These are phyloP conservation scores for Galeopterus variegatus DNA, from an alignment of 2,113 vertebrate genomes.

Conservation along the genomic window DNA sequence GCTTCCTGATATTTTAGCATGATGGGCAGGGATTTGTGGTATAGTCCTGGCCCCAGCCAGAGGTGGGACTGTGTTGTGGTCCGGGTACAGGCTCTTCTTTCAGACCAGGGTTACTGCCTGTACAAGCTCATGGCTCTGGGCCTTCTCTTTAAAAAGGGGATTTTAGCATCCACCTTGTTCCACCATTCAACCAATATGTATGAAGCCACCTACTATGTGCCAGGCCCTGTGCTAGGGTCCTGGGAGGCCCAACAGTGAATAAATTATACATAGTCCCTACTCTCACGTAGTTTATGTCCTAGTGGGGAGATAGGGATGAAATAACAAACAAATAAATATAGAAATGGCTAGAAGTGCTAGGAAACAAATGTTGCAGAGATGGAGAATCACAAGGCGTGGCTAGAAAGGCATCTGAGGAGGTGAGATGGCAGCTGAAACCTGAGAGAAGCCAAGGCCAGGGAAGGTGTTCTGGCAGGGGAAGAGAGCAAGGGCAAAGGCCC, in stretches of 20 bases:
- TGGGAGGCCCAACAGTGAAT: background rate
- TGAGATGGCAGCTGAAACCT: background rate
- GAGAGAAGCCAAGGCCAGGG: background rate
- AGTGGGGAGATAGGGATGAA: background rate
- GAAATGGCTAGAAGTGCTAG: background rate
- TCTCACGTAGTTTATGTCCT: background rate
- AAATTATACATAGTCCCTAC: background rate
- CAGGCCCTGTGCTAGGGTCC: background rate
- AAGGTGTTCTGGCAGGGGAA: background rate
- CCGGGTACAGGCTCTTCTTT: background rate
- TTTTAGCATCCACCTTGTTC: background rate
- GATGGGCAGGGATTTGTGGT: background rate
- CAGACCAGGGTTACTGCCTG: background rate
- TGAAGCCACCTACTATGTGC: background rate
- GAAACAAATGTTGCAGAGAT: fast-evolving
- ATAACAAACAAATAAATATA: background rate
- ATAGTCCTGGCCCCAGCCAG: background rate
- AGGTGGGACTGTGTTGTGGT: background rate
- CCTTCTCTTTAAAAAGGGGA: background rate
- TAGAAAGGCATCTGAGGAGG: background rate
- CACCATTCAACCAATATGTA: background rate
- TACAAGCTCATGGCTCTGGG: background rate
- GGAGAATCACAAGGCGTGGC: background rate
- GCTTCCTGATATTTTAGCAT: background rate
- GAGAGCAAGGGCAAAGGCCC: conserved; percentile 26